Percentiles rank a stretch among this genome's conserved stretches.
Evolutionary conservation across 2,113 vertebrate genomes (phyloP).

Genomic region (Platanista minor): DNA sequence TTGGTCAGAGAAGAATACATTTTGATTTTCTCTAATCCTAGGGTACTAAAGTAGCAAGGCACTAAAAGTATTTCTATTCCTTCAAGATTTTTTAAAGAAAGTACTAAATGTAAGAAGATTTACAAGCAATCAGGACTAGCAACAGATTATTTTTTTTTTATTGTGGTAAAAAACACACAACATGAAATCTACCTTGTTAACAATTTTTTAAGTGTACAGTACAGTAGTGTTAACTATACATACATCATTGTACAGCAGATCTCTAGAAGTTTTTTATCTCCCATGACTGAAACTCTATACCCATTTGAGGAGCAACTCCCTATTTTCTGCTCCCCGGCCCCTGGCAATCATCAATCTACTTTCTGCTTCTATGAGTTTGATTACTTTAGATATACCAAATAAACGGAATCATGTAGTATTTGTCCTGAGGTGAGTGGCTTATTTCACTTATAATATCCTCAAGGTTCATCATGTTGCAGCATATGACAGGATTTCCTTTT

Average conservation of each 20-base stretch:
- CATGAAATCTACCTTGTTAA: background rate
- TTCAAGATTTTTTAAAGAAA: background rate
- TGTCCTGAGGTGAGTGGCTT: background rate
- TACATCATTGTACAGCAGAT: background rate
- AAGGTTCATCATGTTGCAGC: background rate
- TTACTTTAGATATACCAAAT: background rate
- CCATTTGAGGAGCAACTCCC: background rate
- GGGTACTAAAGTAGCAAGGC: background rate
- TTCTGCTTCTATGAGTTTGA: background rate
- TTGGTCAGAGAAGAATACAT: background rate
- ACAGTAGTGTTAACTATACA: background rate
- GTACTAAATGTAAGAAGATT: background rate
- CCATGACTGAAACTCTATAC: background rate
- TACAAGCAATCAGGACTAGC: background rate
- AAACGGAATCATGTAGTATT: background rate
- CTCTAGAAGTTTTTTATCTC: background rate
- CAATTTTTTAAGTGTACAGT: background rate
- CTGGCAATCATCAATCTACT: background rate
- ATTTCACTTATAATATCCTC: background rate
- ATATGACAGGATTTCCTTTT: background rate
- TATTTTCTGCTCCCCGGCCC: background rate
- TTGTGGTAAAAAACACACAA: background rate
- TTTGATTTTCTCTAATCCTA: background rate
- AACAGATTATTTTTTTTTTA: background rate
- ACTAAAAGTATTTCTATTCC: background rate